Percentiles rank a stretch among this genome's conserved stretches.
phyloP scores from a whole-genome alignment of 1,140 invertebrate genomes.

The Gonioctena quinquepunctata region DNA sequence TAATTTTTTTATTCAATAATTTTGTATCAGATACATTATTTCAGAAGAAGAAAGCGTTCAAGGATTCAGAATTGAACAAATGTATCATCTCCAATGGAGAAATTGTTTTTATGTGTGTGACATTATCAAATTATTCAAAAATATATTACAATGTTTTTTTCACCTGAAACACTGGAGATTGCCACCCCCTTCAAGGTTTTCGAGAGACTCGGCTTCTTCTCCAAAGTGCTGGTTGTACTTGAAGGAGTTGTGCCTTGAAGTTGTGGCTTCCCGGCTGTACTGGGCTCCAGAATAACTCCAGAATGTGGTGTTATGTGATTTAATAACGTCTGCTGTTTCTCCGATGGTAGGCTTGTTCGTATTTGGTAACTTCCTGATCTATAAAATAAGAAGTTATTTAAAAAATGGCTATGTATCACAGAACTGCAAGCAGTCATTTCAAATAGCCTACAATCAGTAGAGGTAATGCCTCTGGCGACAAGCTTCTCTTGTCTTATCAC shows the following conservation, averaged over 20 bases:
- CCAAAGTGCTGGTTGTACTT: conserved; percentile 44
- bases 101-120: no score
- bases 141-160: neutral
- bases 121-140: neutral
- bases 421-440: no score
- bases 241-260: conserved; percentile 47
- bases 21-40: no score
- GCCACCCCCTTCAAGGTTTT: conserved; percentile 58
- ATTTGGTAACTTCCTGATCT: conserved; percentile 58
- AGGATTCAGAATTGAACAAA: no score
- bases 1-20: no score
- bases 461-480: no score
- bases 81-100: no score
- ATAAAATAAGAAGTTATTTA: conserved; percentile 24
- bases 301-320: conserved; percentile 55
- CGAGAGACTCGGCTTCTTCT: conserved; percentile 53
- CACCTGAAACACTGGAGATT: conserved; percentile 64
- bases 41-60: no score
- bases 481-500: no score
- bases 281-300: conserved; percentile 52
- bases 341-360: conserved; percentile 51
- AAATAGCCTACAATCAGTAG: no score
- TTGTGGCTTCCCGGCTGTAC: conserved; percentile 47
- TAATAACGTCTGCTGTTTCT: conserved; percentile 56
- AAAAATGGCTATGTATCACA: no score